Evolutionary conservation across 2,888 invertebrate genomes (phyloP).

Genomic region (Deroplatys truncata): DNA sequence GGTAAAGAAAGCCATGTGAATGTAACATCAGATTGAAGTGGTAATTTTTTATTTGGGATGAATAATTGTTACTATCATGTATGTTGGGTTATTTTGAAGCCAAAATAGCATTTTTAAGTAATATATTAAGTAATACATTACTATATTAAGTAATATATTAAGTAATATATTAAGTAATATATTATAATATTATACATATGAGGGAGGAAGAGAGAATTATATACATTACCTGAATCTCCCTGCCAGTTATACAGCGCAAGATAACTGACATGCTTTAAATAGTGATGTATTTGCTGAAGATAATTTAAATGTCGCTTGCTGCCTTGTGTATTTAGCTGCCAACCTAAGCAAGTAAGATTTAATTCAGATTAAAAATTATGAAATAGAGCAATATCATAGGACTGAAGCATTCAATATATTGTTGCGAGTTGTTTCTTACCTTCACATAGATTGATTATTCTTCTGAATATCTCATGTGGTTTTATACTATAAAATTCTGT

Average conservation of each 20-base stretch:
- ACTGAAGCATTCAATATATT: too few species aligned
- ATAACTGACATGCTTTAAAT: slow-evolving; percentile 2
- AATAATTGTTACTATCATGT: too few species aligned
- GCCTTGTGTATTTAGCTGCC: background rate
- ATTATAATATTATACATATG: too few species aligned
- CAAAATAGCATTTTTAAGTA: too few species aligned
- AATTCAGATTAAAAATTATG: background rate
- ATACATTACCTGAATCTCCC: background rate
- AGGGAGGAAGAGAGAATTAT: too few species aligned
- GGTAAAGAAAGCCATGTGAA: too few species aligned
- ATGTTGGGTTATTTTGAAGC: too few species aligned
- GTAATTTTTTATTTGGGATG: too few species aligned
- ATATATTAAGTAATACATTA: too few species aligned
- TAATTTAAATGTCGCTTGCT: slow-evolving; percentile 31
- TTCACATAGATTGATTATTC: background rate
- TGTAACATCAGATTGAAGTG: too few species aligned
- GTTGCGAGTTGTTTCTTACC: background rate
- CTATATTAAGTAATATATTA: too few species aligned
- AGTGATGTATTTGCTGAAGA: slow-evolving; percentile 2
- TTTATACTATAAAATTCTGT: slow-evolving; percentile 1
- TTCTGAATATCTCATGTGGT: slow-evolving; percentile 19
- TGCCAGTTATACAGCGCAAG: background rate
- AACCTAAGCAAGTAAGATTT: background rate
- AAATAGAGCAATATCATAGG: background rate
- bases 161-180: too few species aligned